Conservation (phyloP, 2,797 vertebrate species). For the Chromis chromis region DNA sequence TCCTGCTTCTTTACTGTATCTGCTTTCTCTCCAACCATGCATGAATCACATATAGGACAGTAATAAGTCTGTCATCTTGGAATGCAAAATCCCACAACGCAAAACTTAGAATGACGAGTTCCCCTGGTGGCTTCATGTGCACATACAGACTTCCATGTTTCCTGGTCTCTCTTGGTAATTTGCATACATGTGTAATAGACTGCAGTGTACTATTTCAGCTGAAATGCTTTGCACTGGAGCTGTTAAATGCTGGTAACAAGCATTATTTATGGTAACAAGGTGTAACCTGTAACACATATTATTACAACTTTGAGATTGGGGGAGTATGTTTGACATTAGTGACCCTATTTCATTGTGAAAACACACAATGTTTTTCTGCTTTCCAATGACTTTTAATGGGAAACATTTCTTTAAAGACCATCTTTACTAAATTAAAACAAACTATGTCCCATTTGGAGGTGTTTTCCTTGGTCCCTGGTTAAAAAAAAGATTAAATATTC, state of each 20-base stretch:
- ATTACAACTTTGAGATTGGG: too few species aligned
- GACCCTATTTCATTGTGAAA: background rate
- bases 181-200: background rate
- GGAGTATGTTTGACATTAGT: too few species aligned
- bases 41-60: constrained; percentile 26
- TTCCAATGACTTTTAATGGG: background rate
- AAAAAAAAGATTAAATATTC: background rate
- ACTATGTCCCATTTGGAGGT: background rate
- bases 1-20: constrained; percentile 36
- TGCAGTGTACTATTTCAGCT: background rate
- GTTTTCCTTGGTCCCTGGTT: background rate
- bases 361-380: background rate
- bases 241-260: background rate
- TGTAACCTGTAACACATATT: background rate
- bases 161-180: constrained; percentile 16
- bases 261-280: background rate
- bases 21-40: constrained; percentile 41
- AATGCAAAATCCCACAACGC: constrained; percentile 50
- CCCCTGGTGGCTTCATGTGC: background rate
- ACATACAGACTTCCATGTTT: constrained; percentile 13
- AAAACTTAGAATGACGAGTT: constrained; percentile 36
- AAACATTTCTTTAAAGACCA: background rate
- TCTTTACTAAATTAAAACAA: background rate
- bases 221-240: background rate
- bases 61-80: constrained; percentile 56